Base-by-base conservation (phyloP, 2,888 invertebrate species). In the Gnatocerus cornutus region DNA sequence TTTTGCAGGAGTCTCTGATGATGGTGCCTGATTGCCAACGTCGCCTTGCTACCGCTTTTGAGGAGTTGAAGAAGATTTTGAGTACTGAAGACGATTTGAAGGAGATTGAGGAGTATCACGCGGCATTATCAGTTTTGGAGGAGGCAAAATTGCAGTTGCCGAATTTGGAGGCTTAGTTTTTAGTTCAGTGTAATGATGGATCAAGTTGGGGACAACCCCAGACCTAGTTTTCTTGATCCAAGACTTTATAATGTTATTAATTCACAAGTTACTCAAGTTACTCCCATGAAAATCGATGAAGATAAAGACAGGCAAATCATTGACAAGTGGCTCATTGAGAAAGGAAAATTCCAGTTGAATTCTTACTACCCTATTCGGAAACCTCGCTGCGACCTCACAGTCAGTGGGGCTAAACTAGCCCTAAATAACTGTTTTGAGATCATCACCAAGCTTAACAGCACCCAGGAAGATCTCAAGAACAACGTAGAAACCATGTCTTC, bases 1-100 rank as follows among this genome's bases (percentile, higher is more conserved):
- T 97, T 0, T 86, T 97, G 41, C 93, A 94, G 69, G 97, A 98
- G 84, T 91, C 92, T 9, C 86, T 93, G 78, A 94, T 95, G 93
- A 97, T 98, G 96, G 89, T 97, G 68, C 97, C 97, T 1, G 96
- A 97, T 81, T 93, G 95, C 79, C 91, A 93, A 79, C 89, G 94
- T 77, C 89, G 96, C 85, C 83, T 92, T 71, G 87, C 87, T 45
- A 92, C 91, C 84, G 96, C 96, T 41, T 91, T 87, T 78, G 89
- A 91, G 41, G 93, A 96, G 71, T 88, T 97, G 50, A 91, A 92
- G 80, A 89, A 87, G 52, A 89, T 92, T 59, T 81, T 96, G 67
- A 90, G 91, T 68, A 89, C 89, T 1, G 96, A 96, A 82, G 86
- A 88, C 80, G 95, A 96, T 80, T 88, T 96, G n/a, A 89, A 90